Evolutionary conservation across 2,888 invertebrate species (phyloP).

Genomic region (Laothoe populi): DNA sequence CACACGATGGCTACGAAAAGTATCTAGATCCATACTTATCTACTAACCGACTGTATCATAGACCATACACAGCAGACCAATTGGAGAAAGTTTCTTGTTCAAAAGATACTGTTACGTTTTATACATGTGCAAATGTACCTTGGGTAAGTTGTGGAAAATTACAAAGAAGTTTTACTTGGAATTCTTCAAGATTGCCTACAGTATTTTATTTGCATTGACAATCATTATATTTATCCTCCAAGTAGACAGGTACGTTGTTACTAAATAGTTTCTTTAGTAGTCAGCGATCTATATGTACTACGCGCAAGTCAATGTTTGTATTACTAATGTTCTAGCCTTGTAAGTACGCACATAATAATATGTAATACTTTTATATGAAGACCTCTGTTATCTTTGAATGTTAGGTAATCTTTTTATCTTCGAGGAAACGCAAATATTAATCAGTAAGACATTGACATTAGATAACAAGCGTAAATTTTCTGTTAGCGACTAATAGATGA

Average conservation of each 20-base stretch:
- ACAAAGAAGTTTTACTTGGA: too few species aligned
- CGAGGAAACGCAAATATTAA: too few species aligned
- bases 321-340: too few species aligned
- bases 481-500: too few species aligned
- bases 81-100: constrained; percentile 56
- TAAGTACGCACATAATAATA: too few species aligned
- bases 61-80: constrained; percentile 70
- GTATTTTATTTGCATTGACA: constrained; percentile 56
- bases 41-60: constrained; percentile 68
- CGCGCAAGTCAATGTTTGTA: too few species aligned
- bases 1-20: constrained; percentile 71
- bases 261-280: neutral
- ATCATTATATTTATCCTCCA: constrained; percentile 64
- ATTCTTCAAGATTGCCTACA: too few species aligned
- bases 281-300: neutral
- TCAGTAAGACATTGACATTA: too few species aligned
- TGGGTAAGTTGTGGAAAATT: constrained; percentile 70
- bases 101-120: constrained; percentile 69
- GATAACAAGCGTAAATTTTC: too few species aligned
- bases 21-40: constrained; percentile 74
- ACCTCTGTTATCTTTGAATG: too few species aligned
- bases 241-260: constrained; percentile 55
- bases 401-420: too few species aligned
- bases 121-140: constrained; percentile 65
- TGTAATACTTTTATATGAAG: too few species aligned